Base-by-base conservation (phyloP, 2,888 invertebrate species). In the Zygaena filipendulae region DNA sequence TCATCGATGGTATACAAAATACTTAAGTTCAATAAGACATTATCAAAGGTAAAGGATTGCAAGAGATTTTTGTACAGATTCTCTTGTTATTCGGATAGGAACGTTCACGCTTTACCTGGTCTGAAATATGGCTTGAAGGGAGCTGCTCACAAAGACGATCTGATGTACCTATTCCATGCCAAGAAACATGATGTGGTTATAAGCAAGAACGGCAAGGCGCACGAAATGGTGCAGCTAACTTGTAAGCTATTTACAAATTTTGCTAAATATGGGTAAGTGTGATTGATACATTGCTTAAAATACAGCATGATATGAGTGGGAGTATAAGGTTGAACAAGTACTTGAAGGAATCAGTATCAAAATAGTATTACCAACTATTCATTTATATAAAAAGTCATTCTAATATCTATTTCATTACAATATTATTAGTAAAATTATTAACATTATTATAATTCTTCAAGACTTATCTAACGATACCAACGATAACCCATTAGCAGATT, bases 1-100 rank as follows among this genome's bases (percentile, higher is more conserved):
- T 20, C 41, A 2, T 35, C 33, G 23, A 47, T 54, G 22, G 11
- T 25, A 3, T 49, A 48, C 27, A 42, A 47, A 24, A 42, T 50
- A 5, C 35, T 45, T 4, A 47, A 45, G 32, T 55, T 43, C 25
- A 28, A 42, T 1, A 35, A 33, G 5, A 34, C 31, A 21, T 32
- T 51, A 13, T 38, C 45, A 0, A 33, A 35, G 30, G 23, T 28
- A 7, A 31, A 29, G 1, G 32, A 37, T 3, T 29, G 24, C 14
- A 53, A 51, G 12, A 18, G 49, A 1, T 59, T 45, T 29, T 18
- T 55, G 2, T 59, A 58, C 14, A 47, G 47, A 13, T 55, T 62
- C 22, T 43, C 42, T 7, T 54, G 50, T 27, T 25, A 36, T 5
- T 51, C 59, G 3, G 42, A 54, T n/a, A 43, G 51, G 13, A 62